Evolutionary conservation across 2,888 invertebrate species (phyloP).

Genomic region (Habroteleia sp.): DNA sequence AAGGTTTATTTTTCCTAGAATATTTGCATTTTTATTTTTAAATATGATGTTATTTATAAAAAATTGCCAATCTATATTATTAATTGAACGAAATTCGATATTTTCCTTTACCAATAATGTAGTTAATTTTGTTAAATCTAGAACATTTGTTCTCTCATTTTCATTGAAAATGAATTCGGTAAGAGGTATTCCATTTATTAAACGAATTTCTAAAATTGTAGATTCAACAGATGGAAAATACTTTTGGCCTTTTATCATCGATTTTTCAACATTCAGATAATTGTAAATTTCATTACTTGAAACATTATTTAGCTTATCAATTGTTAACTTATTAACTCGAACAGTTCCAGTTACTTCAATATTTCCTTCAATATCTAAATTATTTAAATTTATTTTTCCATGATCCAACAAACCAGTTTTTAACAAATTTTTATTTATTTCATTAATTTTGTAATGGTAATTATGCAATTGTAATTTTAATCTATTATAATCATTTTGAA

Average conservation of each 20-base stretch:
- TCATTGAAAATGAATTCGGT: slow-evolving; percentile 72
- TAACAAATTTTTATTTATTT: slow-evolving; percentile 60
- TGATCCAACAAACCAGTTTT: slow-evolving; percentile 52
- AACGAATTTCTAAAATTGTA: slow-evolving; percentile 68
- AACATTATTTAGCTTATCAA: slow-evolving; percentile 73
- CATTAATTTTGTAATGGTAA: slow-evolving; percentile 5
- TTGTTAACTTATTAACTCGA: slow-evolving; percentile 69
- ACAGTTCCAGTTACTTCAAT: slow-evolving; percentile 74
- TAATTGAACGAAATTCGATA: slow-evolving; percentile 50
- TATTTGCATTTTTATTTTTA: slow-evolving; percentile 77
- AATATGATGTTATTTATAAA: slow-evolving; percentile 80
- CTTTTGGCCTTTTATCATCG: slow-evolving; percentile 64
- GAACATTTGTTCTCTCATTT: slow-evolving; percentile 69
- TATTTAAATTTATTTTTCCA: slow-evolving; percentile 33
- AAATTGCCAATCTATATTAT: slow-evolving; percentile 81
- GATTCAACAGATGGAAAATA: slow-evolving; percentile 68
- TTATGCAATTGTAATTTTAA: background rate
- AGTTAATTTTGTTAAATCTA: slow-evolving; percentile 68
- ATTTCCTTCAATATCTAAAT: slow-evolving; percentile 73
- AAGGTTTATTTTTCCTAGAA: slow-evolving; percentile 80
- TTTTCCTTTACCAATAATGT: slow-evolving; percentile 66
- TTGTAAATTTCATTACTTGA: slow-evolving; percentile 71
- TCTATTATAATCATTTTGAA: slow-evolving; percentile 13
- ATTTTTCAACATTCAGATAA: slow-evolving; percentile 67
- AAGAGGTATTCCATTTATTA: slow-evolving; percentile 74